phyloP scores from a whole-genome alignment of 2,888 invertebrate genomes.

The Drosophila acutilabella region DNA sequence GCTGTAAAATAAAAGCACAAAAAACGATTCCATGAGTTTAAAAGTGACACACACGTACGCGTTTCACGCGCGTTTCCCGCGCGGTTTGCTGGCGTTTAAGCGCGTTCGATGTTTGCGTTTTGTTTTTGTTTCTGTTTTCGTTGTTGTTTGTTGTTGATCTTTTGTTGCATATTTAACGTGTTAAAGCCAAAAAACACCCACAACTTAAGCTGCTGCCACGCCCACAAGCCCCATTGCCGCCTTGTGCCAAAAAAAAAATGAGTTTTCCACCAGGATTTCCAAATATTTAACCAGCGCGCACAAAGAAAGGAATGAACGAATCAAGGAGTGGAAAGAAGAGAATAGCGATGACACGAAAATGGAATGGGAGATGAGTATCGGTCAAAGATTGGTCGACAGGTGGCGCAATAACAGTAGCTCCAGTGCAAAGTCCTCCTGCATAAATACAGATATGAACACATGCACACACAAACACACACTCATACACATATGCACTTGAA shows the following conservation, averaged over 20 bases:
- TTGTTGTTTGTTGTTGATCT: constrained; percentile 10
- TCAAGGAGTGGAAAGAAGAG: too few species aligned
- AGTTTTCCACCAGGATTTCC: constrained; percentile 16
- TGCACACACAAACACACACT: not conserved
- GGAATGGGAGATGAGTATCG: not conserved
- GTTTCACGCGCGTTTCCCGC: constrained; percentile 25
- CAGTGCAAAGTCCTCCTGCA: constrained; percentile 8
- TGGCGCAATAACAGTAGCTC: constrained; percentile 34
- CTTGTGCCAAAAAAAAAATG: constrained; percentile 21
- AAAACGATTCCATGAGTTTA: constrained; percentile 14
- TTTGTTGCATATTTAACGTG: constrained; percentile 11
- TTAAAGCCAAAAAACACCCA: not conserved
- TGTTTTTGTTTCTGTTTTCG: constrained; percentile 2
- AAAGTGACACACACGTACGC: constrained; percentile 28
- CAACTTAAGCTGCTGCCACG: not conserved
- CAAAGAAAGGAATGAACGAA: not conserved
- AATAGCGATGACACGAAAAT: not conserved
- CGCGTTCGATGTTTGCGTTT: constrained; percentile 11
- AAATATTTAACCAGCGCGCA: constrained; percentile 38
- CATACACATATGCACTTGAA: too few species aligned
- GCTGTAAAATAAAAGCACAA: constrained; percentile 22
- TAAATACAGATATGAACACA: constrained; percentile 7
- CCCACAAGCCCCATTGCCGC: not conserved
- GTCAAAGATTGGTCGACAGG: constrained; percentile 39
- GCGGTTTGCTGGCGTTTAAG: constrained; percentile 26